These are phyloP conservation scores for Epistrophe eligans DNA, from an alignment of 2,888 invertebrate genomes.

Conservation along the genomic window DNA sequence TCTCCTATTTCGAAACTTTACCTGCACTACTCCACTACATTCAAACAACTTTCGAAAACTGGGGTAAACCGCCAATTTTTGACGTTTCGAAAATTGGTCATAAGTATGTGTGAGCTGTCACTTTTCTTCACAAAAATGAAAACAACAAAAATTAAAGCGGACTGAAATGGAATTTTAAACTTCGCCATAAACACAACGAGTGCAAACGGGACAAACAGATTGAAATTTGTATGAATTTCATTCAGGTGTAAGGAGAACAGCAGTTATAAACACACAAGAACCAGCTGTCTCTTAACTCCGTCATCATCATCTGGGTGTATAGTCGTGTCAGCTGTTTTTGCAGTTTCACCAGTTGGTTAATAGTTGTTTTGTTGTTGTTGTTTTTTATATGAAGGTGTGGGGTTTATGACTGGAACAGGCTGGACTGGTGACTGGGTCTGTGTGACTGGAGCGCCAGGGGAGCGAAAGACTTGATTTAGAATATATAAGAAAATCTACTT, in stretches of 20 bases:
- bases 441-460: background rate
- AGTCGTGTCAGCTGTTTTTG: slow-evolving; percentile 34
- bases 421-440: background rate
- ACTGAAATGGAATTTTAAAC: slow-evolving; percentile 49
- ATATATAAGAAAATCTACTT: slow-evolving; percentile 12
- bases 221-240: background rate
- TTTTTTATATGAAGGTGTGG: background rate
- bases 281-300: slow-evolving; percentile 24
- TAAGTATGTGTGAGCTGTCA: slow-evolving; percentile 54
- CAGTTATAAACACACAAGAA: background rate
- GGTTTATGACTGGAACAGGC: background rate
- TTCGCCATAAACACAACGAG: slow-evolving; percentile 42
- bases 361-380: slow-evolving; percentile 6
- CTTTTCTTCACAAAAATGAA: slow-evolving; percentile 35
- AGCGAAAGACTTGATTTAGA: slow-evolving; percentile 5
- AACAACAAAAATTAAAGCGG: slow-evolving; percentile 58
- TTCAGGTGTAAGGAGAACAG: background rate
- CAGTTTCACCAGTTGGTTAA: background rate
- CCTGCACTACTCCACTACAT: slow-evolving; percentile 8
- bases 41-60: background rate
- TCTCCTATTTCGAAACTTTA: slow-evolving; percentile 27
- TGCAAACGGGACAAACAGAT: background rate
- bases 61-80: slow-evolving; percentile 62
- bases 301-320: slow-evolving; percentile 11
- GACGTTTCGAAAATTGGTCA: slow-evolving; percentile 60